A percentile compares a stretch with the other conserved stretches of the same genome.
These are phyloP conservation scores for Neodiprion virginianus DNA, from an alignment of 1,140 invertebrate species.

Conservation along the genomic window DNA sequence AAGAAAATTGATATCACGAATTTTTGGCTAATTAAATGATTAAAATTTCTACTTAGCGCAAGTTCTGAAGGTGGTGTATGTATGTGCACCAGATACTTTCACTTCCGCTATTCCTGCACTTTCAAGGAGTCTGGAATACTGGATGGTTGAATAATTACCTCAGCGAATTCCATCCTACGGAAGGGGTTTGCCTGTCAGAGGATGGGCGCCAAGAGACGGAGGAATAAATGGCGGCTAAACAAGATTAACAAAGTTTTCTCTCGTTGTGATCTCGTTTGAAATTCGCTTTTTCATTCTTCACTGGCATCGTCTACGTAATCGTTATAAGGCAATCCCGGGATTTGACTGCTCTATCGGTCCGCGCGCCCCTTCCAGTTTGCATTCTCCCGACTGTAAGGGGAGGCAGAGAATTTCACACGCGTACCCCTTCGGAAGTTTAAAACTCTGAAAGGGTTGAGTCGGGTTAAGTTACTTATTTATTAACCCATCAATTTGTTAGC, in stretches of 20 bases:
- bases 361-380: background rate
- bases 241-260: background rate
- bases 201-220: too few species aligned
- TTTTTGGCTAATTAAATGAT: too few species aligned
- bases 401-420: slow-evolving; percentile 46
- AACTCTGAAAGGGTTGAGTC: slow-evolving; percentile 45
- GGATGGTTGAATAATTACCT: too few species aligned
- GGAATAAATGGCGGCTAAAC: background rate
- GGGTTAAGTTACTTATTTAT: slow-evolving; percentile 58
- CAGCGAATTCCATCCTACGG: too few species aligned
- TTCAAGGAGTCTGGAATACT: too few species aligned
- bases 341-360: slow-evolving; percentile 12
- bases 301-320: background rate
- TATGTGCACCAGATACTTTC: too few species aligned
- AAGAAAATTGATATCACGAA: too few species aligned
- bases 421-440: slow-evolving; percentile 48
- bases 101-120: too few species aligned
- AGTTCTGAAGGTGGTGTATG: too few species aligned
- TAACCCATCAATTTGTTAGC: slow-evolving; percentile 52
- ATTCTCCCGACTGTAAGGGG: slow-evolving; percentile 15
- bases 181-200: too few species aligned
- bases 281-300: background rate
- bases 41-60: too few species aligned
- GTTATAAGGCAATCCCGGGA: slow-evolving; percentile 2
- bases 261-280: background rate